Conservation (phyloP, 2,113 vertebrate species). For the Labeo catla region DNA sequence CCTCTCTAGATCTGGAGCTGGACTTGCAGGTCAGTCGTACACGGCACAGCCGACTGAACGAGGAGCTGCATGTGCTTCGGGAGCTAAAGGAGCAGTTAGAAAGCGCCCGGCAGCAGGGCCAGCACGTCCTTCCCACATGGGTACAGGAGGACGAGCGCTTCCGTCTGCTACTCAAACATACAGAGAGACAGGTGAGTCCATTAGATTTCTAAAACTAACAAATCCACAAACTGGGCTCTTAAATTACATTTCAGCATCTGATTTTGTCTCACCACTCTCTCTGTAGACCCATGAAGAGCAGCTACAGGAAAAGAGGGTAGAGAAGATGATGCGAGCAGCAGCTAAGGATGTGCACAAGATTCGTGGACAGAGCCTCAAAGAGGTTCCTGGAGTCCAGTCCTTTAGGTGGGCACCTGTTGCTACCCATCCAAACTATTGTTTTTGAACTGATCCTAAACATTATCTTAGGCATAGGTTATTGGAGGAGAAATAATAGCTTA, state of each 20-base stretch:
- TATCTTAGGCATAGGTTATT: too few relatives aligned
- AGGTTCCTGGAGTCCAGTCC: constrained; percentile 91
- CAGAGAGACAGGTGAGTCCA: constrained; percentile 85
- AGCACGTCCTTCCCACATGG: constrained; percentile 84
- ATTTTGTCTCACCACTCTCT: neutral
- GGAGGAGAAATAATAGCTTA: too few relatives aligned
- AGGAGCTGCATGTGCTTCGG: constrained; percentile 88
- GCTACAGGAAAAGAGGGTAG: constrained; percentile 85
- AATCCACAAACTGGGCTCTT: neutral
- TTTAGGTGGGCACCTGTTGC: constrained; percentile 83
- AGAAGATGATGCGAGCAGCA: constrained; percentile 94
- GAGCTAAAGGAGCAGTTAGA: constrained; percentile 91
- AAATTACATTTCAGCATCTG: neutral
- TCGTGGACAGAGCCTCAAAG: constrained; percentile 89
- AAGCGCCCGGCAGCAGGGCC: constrained; percentile 84
- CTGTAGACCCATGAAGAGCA: constrained; percentile 84
- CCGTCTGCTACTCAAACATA: constrained; percentile 84
- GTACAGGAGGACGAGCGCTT: constrained; percentile 91
- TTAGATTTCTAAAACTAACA: neutral
- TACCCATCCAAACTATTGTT: neutral
- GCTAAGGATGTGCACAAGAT: constrained; percentile 95
- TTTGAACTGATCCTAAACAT: neutral
- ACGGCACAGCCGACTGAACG: constrained; percentile 84
- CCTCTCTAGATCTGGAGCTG: constrained; percentile 91
- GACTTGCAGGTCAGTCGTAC: constrained; percentile 94